Conservation (phyloP, 2,888 invertebrate species). For the Ctena decussata region DNA sequence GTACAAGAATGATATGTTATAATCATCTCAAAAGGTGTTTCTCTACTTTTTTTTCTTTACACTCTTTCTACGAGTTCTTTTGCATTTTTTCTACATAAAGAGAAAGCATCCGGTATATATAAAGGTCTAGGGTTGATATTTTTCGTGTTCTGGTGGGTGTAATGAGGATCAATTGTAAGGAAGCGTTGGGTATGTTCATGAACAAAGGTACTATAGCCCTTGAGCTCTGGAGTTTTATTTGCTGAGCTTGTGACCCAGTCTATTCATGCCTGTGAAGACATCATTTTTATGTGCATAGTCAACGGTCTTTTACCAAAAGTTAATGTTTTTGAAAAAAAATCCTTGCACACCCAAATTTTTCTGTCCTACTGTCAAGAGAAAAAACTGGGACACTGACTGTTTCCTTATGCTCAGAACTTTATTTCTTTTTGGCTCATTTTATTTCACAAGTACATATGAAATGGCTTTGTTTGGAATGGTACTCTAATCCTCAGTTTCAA, state of each 20-base stretch:
- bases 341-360: not conserved
- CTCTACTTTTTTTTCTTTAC: slow-evolving; percentile 51
- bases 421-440: no score
- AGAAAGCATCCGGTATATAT: no score
- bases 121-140: no score
- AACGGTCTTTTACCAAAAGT: not conserved
- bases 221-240: no score
- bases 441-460: no score
- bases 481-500: not conserved
- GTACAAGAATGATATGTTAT: slow-evolving; percentile 18
- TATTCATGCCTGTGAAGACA: not conserved
- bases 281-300: not conserved
- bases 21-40: slow-evolving; percentile 54
- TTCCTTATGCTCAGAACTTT: not conserved
- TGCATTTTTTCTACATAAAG: no score
- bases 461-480: not conserved
- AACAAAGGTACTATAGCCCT: no score
- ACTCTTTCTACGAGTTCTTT: not conserved
- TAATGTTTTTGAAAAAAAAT: not conserved
- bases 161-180: no score
- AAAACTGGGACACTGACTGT: not conserved
- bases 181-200: not conserved
- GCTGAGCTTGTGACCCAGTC: no score
- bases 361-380: not conserved
- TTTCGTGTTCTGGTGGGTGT: no score